Evolutionary conservation across 2,113 vertebrate species (phyloP), one percentile per base, ranked within the genome.

Genomic region (Machaerirhynchus nigripectus): DNA sequence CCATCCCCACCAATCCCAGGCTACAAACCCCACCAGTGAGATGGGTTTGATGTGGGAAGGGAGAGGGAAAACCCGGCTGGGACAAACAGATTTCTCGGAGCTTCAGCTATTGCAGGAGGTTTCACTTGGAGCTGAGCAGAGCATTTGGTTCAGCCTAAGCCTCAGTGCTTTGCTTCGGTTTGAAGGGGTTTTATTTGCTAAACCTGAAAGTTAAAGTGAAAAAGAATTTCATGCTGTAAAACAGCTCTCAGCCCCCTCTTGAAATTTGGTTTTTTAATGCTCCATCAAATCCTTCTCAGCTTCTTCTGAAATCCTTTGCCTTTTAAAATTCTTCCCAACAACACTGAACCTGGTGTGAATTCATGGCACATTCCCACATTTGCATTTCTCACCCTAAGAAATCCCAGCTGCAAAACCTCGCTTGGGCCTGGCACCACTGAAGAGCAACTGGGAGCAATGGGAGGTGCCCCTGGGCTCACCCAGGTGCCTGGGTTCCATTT

Each of bases 191-290:
- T 75, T 86, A 89, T 94, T 92, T 95, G 80, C 87, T 89, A 91
- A 71, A 96, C 74, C 85, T 68, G 65, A 82, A 96, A 91, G 76
- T 93, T 70, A n/a, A 87, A 96, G 52, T 47, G 77, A 59, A 85
- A 83, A 39, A 67, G 40, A 96, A 79, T 95, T 87, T 91, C 74
- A 49, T 1, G 40, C 74, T 69, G 61, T 84, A 68, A 93, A 95
- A 55, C 65, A 2, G 20, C 70, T 87, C 84, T 79, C 81, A 79
- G 40, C 84, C 37, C 65, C 31, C 61, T 47, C 61, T 73, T 2
- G 18, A 69, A 91, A 93, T 96, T 65, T 84, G 84, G 40, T 40
- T 85, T 93, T 81, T 87, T 95, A 95, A 95, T 79, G 70, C 78
- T 93, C 47, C 39, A 7, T 65, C 92, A 93, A 19, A 94, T 89